Percentiles rank a stretch among this genome's conserved stretches.
Evolutionary conservation across 2,113 vertebrate genomes (phyloP).

Genomic region (Leptosomus discolor): DNA sequence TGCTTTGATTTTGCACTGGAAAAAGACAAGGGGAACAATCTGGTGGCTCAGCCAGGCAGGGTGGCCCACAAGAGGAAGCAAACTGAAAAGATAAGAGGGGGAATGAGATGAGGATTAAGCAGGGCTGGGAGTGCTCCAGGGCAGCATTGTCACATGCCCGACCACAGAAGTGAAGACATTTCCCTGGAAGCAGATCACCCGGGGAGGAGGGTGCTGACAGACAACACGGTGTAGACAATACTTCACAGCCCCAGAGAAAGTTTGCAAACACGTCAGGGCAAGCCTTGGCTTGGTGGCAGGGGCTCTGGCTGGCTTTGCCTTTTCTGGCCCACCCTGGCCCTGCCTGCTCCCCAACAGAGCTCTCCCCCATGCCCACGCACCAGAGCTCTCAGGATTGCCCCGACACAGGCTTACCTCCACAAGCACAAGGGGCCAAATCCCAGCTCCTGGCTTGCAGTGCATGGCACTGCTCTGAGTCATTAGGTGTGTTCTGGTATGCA

Average conservation of each 20-base stretch:
- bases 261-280: not conserved
- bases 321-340: not conserved
- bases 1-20: not conserved
- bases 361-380: fast-evolving
- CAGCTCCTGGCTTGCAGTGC: not conserved
- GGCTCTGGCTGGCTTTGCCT: not conserved
- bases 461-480: not conserved
- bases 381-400: not conserved
- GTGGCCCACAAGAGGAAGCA: not conserved
- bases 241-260: not conserved
- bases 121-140: not conserved
- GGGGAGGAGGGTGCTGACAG: not conserved
- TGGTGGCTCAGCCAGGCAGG: not conserved
- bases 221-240: not conserved
- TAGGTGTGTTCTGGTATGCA: not conserved
- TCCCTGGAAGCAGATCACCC: not conserved
- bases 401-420: not conserved
- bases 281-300: not conserved
- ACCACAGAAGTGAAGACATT: not conserved
- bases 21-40: not conserved
- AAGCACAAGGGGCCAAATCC: not conserved
- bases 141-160: not conserved
- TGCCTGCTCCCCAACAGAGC: too few relatives aligned
- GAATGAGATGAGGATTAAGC: not conserved
- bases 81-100: not conserved